Base-by-base conservation (phyloP, 2,888 invertebrate species). In the Melanchra persicariae region DNA sequence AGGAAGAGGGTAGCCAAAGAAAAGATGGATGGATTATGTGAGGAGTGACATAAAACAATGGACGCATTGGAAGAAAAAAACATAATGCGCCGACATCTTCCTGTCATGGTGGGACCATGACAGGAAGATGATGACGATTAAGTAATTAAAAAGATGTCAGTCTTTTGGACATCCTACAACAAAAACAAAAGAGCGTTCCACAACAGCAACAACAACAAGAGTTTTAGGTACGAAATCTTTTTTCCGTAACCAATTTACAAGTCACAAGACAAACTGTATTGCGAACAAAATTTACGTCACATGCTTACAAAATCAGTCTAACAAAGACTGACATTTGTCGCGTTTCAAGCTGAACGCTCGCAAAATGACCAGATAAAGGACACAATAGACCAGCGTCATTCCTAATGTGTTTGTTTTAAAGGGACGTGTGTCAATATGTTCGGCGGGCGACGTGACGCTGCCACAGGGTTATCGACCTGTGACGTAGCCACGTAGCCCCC, bases 361-460 rank as follows among this genome's bases (percentile, higher is more conserved):
- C 67, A 70, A 66, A 70, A 47, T 65, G 17, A 37, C 51, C 64
- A 68, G 43, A 85, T 43, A 70, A 85, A 82, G 71, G 65, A 76
- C 52, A 74, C 73, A 79, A 79, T 24, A 61, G 57, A 60, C 79
- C 61, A 83, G 77, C 75, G 78, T 73, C 79, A 66, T 66, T 68
- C 51, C 75, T 74, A 77, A 84, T 76, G 63, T 82, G 80, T 89
- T 87, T 89, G 89, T 89, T 88, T 86, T 82, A 85, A 82, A 86
- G 84, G 87, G 88, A 79, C 79, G 83, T 87, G 81, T 87, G 89
- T 92, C 90, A 89, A 90, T 91, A 89, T 91, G 87, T 79, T 83
- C 70, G 85, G 85, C 73, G 82, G 58, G 70, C 71, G 74, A 83
- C 82, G 80, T 82, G 85, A 79, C 80, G 81, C 77, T 81, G 69